Evolutionary conservation across 2,113 vertebrate genomes (phyloP).

Genomic region (Melanerpes formicivorus): DNA sequence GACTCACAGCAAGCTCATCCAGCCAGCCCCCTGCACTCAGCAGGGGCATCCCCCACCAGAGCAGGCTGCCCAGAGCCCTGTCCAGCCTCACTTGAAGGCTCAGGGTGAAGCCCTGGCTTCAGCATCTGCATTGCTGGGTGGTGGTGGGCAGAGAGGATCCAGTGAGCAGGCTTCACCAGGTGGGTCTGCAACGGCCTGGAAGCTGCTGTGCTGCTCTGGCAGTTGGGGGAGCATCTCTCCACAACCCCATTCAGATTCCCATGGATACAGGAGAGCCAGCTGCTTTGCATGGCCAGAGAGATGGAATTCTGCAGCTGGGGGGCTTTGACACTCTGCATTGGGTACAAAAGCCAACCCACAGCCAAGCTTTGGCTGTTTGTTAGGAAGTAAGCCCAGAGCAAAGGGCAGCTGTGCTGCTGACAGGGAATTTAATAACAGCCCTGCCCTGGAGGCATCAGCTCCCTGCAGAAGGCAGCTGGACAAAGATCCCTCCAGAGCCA

Average conservation of each 20-base stretch:
- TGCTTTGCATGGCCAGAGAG: rapidly evolving
- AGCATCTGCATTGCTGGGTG: not conserved
- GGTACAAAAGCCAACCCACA: not conserved
- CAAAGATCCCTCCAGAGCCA: not conserved
- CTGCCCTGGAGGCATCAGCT: not conserved
- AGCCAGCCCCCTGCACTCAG: no score
- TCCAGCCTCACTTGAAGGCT: not conserved
- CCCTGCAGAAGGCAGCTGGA: not conserved
- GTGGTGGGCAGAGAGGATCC: not conserved
- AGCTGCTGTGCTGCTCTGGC: rapidly evolving
- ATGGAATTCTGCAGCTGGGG: not conserved
- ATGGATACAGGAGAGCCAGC: rapidly evolving
- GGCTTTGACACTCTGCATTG: not conserved
- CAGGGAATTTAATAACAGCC: not conserved
- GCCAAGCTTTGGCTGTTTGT: not conserved
- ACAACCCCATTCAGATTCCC: not conserved
- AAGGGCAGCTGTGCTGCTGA: not conserved
- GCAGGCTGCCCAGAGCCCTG: no score
- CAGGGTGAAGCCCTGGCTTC: not conserved
- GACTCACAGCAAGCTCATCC: no score
- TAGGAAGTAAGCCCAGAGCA: not conserved
- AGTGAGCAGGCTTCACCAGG: not conserved
- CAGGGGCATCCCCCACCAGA: no score
- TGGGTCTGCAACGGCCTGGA: not conserved
- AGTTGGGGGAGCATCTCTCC: not conserved